Evolutionary conservation across 2,797 vertebrate species (phyloP).

Genomic region (Oreochromis mossambicus): DNA sequence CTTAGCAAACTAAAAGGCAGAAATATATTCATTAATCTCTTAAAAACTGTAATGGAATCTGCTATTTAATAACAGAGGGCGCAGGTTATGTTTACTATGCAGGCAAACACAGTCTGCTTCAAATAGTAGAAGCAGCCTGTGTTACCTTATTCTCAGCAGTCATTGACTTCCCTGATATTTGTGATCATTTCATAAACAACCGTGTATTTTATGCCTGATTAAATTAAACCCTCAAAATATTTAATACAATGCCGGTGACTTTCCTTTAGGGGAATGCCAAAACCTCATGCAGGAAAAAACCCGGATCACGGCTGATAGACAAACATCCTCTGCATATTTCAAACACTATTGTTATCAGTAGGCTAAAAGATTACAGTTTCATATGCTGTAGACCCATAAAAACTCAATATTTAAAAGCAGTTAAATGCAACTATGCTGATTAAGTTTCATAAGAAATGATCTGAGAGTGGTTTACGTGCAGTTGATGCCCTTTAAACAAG

Average conservation of each 20-base stretch:
- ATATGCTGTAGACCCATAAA: background rate
- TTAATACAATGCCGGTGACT: rapidly evolving
- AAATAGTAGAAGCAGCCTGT: background rate
- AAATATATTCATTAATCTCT: background rate
- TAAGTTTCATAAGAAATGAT: rapidly evolving
- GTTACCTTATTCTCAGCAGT: background rate
- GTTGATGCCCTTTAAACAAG: background rate
- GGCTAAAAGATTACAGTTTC: background rate
- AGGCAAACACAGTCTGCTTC: background rate
- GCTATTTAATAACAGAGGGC: background rate
- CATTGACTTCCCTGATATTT: background rate
- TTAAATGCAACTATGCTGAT: background rate
- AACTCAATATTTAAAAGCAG: background rate
- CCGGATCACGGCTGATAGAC: background rate
- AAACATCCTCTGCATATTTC: background rate
- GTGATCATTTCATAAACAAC: background rate
- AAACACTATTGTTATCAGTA: background rate
- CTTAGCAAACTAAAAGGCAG: rapidly evolving
- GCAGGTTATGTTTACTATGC: background rate
- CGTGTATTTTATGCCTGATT: background rate
- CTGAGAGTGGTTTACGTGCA: background rate
- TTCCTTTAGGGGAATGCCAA: background rate
- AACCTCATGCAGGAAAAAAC: background rate
- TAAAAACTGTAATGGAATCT: background rate
- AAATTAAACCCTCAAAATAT: background rate